Base-by-base conservation (phyloP, 1,140 invertebrate species). In the Procambarus virginalis region DNA sequence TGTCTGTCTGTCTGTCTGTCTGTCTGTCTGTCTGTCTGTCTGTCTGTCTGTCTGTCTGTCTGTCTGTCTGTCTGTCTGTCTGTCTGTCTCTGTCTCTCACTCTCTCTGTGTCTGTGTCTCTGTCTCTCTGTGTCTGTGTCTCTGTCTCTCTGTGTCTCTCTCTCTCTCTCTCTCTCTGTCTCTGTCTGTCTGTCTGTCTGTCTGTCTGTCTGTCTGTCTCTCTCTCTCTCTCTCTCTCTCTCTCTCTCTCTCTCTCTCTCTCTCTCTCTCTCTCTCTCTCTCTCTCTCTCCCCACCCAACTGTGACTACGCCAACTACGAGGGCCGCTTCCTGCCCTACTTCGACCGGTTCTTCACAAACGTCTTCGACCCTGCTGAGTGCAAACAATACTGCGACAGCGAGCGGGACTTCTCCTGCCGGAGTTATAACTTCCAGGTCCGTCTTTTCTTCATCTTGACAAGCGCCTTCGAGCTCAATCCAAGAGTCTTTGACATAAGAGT, bases 251-350 rank as follows among this genome's bases (percentile, higher is more conserved):
- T 55, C 80, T 82, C 2, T 64, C 80, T 82, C 3, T 46, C 80
- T 60, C 2, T 82, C 58, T n/a, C 4, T 48, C 77, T 48, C 81
- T 46, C 48, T 58, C 58, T 81, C 45, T 81, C 76, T 48, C 51
- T 46, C 14, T 9, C 82, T 80, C 14, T 58, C 22, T 12, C 10
- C 58, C 8, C 94, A 2, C 93, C 94, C 2, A 94, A 94, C 81
- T 95, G 95, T 92, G 94, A 95, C 88, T 95, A 95, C 92, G 92
- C 93, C 60, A 94, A 94, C 89, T 93, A 93, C 46, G 93, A 93
- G 17, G 94, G 94, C 3, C 92, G 93, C 5, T 94, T 94, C 86
- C 92, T 94, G 49, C 94, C 94, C 0, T 94, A 93, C 82, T 93
- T 94, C 46, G 95, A 95, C 89, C 93, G 94, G 22, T 93, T 93